A percentile compares a stretch with the other conserved stretches of the same genome.
These are phyloP conservation scores for Rotaria macrura DNA, from an alignment of 2,888 invertebrate genomes.

Conservation along the genomic window DNA sequence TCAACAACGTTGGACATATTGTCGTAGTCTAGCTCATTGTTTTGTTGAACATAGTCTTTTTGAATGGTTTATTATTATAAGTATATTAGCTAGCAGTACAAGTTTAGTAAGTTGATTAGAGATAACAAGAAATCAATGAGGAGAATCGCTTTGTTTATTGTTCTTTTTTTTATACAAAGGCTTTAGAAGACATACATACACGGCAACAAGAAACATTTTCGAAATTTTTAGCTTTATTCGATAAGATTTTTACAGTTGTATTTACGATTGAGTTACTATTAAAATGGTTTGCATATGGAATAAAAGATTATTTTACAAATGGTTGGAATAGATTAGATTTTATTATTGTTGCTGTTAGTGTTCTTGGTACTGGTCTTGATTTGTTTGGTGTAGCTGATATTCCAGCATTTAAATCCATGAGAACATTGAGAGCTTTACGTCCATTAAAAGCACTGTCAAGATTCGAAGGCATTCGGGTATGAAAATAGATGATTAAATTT, in stretches of 20 bases:
- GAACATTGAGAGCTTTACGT: slow-evolving; percentile 30
- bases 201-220: neutral
- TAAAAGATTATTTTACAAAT: slow-evolving; percentile 90
- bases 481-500: neutral
- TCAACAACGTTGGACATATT: neutral
- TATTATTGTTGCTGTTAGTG: slow-evolving; percentile 80
- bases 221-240: slow-evolving; percentile 55
- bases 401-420: slow-evolving; percentile 89
- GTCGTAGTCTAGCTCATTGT: slow-evolving; percentile 66
- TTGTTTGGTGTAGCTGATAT: slow-evolving; percentile 74
- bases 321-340: slow-evolving; percentile 99
- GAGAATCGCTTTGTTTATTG: neutral
- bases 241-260: slow-evolving; percentile 91
- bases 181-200: slow-evolving; percentile 30
- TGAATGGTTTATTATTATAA: slow-evolving; percentile 94
- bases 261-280: slow-evolving; percentile 97
- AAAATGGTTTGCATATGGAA: slow-evolving; percentile 92
- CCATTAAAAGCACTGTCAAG: slow-evolving; percentile 98
- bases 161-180: slow-evolving; percentile 42
- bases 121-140: neutral
- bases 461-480: slow-evolving; percentile 92
- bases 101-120: slow-evolving; percentile 66
- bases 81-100: slow-evolving; percentile 93
- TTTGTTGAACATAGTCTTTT: slow-evolving; percentile 97
- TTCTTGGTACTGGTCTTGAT: slow-evolving; percentile 76